Evolutionary conservation across 1,140 invertebrate species (phyloP), one percentile per base, ranked within the genome.

Genomic region (Plectus sambesii): DNA sequence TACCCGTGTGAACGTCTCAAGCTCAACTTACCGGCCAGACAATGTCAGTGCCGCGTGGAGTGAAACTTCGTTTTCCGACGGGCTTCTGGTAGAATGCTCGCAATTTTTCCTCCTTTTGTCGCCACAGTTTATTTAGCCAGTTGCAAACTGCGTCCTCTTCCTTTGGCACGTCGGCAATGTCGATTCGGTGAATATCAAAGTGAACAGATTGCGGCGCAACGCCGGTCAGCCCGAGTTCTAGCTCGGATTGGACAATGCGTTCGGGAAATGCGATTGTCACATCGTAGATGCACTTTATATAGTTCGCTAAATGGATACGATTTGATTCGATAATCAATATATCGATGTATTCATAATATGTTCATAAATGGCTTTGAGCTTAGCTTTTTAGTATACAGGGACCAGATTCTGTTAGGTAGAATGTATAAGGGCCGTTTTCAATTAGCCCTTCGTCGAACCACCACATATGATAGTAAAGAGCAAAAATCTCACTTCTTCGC

Each of bases 261-360:
- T 33, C 30, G 2, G 79, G 78, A 67, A 84, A 85, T 0, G 76
- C 80, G 3, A 85, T 74, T 0, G 81, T 82, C 43, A 83, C 67
- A 68, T 84, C 82, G 61, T 85, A 85, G 19, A 85, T 73, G 0
- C 82, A 80, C 47, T 79, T 74, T 35, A 84, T 65, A 22, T 77
- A 77, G 3, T 76, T 69, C 25, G 72, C 75, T 57, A 51, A 30
- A 61, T 43, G 51, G 24, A 59, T 76, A 82, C 77, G 80, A 75
- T 63, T 78, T 80, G 44, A 84, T 77, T 68, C 79, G 73, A 61
- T 83, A 80, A 61, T 82, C 79, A 3, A 1, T 49, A 49, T 48
- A 8, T 3, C 19, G 17, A 3, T 12, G 37, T 15, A 9, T 8
- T 19, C n/a, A 9, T 37, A 35, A 9, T 37, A 46, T 29, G 22